Percentiles rank a stretch among this genome's conserved stretches.
Conservation (phyloP, 2,888 invertebrate species). For the Drosophila parthenogenetica region DNA sequence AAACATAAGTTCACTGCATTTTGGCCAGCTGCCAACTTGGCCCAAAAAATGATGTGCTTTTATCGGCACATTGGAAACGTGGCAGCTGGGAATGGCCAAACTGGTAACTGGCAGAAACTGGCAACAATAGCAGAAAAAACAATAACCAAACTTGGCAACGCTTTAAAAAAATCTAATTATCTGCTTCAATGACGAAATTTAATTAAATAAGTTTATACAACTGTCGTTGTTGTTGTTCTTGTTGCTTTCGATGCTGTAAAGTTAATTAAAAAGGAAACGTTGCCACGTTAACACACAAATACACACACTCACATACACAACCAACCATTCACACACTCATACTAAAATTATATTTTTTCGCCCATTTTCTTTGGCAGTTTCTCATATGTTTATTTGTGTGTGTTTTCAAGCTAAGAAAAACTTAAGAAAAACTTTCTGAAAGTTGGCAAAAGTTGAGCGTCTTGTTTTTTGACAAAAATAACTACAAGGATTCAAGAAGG, state of each 20-base stretch:
- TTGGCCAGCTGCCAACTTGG: conserved; percentile 54
- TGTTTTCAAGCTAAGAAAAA: conserved; percentile 12
- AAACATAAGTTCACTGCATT: conserved; percentile 48
- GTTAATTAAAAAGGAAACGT: conserved; percentile 72
- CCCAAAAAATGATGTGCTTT: conserved; percentile 47
- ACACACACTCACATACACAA: conserved; percentile 6
- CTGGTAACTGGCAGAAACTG: neutral
- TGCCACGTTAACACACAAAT: conserved; percentile 31
- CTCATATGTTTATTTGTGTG: neutral
- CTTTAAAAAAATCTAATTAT: conserved; percentile 68
- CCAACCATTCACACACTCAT: neutral
- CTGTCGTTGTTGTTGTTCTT: conserved; percentile 38
- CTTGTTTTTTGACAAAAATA: neutral
- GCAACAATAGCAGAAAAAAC: conserved; percentile 17
- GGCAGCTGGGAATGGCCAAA: conserved; percentile 21
- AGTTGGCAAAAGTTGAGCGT: conserved; percentile 1
- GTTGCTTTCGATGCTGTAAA: conserved; percentile 55
- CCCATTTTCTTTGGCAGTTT: conserved; percentile 8
- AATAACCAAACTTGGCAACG: conserved; percentile 27
- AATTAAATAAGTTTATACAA: conserved; percentile 76
- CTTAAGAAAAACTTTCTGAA: conserved; percentile 22
- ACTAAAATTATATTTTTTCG: neutral
- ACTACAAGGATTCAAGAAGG: neutral
- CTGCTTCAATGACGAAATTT: conserved; percentile 72
- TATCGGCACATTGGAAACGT: conserved; percentile 29